These are phyloP conservation scores for Rana temporaria DNA, from an alignment of 2,113 vertebrate genomes.

Conservation along the genomic window DNA sequence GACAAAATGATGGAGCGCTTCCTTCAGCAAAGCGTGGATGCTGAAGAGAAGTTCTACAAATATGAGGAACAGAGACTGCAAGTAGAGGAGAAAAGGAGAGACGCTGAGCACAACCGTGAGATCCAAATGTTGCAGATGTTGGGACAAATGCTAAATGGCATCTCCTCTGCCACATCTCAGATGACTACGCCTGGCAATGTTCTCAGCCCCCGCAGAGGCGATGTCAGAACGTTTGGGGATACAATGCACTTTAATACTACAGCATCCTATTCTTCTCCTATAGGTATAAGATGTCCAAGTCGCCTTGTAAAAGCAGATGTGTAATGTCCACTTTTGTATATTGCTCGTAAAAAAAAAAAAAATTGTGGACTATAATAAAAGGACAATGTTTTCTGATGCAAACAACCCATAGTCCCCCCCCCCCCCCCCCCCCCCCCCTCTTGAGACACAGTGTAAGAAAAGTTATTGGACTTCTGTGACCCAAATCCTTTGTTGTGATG, in stretches of 20 bases:
- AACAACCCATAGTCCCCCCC: no score
- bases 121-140: constrained; percentile 91
- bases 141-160: constrained; percentile 86
- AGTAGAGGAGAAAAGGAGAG: constrained; percentile 83
- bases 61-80: constrained; percentile 86
- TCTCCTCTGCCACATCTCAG: constrained; percentile 71
- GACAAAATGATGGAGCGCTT: constrained; percentile 91
- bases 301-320: no score
- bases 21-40: constrained; percentile 86
- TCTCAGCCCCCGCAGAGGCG: constrained; percentile 66
- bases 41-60: constrained; percentile 84
- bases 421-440: no score
- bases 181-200: constrained; percentile 62
- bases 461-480: no score
- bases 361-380: no score
- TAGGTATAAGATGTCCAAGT: constrained; percentile 74
- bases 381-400: no score
- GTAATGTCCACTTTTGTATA: no score
- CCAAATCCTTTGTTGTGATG: no score
- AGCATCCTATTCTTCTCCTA: constrained; percentile 70
- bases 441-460: no score
- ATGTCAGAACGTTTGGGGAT: constrained; percentile 69
- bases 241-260: constrained; percentile 74
- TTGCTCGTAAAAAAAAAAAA: no score
- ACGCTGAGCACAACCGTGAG: constrained; percentile 84